A percentile compares a stretch with the other conserved stretches of the same genome.
Evolutionary conservation across 1,140 invertebrate species (phyloP).

Genomic region (Homalodisca vitripennis): DNA sequence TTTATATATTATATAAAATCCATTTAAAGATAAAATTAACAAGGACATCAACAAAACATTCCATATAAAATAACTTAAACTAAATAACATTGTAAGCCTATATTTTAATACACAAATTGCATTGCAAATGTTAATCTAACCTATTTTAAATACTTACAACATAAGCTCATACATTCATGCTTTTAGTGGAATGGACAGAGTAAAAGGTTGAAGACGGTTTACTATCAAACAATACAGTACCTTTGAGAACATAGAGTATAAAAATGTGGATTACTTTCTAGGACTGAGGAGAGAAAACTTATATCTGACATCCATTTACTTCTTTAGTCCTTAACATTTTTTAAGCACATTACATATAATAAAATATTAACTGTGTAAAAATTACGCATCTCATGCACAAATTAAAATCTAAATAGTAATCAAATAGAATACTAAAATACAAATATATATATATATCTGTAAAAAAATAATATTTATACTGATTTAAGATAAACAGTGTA

Average conservation of each 20-base stretch:
- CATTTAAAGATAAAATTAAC: not conserved
- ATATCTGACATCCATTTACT: not conserved
- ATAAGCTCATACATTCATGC: not conserved
- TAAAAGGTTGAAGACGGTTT: not conserved
- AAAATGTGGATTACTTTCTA: not conserved
- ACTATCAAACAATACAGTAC: not conserved
- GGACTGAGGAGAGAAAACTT: not conserved
- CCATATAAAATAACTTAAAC: conserved; percentile 4
- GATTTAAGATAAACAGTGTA: too few relatives aligned
- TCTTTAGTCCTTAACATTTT: not conserved
- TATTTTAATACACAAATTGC: conserved; percentile 9
- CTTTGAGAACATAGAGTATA: not conserved
- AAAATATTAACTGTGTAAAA: not conserved
- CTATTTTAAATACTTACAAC: conserved; percentile 4
- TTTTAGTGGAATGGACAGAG: not conserved
- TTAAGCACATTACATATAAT: not conserved
- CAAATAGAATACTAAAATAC: too few relatives aligned
- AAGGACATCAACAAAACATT: conserved; percentile 10
- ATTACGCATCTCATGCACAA: not conserved
- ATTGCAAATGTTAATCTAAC: conserved; percentile 6
- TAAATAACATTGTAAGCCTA: not conserved
- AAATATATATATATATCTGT: too few relatives aligned
- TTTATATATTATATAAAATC: not conserved
- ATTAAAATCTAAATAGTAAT: too few relatives aligned
- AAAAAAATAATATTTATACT: too few relatives aligned